A percentile compares a stretch with the other conserved stretches of the same genome.
These are phyloP conservation scores for Anthonomus grandis DNA, from an alignment of 1,140 invertebrate genomes.

Conservation along the genomic window DNA sequence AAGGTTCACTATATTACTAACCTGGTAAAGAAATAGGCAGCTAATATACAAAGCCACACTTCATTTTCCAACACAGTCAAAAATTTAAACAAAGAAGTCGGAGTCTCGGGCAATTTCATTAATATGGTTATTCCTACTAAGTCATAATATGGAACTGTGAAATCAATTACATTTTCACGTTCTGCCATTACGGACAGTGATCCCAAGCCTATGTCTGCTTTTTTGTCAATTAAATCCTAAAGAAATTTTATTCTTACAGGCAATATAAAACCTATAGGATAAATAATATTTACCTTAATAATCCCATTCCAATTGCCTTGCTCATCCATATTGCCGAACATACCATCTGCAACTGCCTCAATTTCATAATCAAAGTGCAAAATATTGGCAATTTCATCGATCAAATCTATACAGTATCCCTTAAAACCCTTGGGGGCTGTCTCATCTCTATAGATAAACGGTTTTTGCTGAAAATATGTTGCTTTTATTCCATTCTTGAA, in stretches of 20 bases:
- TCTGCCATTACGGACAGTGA: constrained; percentile 92
- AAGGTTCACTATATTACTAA: constrained; percentile 37
- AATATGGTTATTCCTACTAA: constrained; percentile 91
- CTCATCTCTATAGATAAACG: constrained; percentile 78
- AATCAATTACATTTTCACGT: constrained; percentile 90
- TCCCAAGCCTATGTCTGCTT: constrained; percentile 85
- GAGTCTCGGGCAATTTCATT: constrained; percentile 75
- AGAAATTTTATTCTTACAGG: background rate
- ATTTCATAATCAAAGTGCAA: constrained; percentile 90
- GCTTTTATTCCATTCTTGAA: background rate
- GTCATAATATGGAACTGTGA: constrained; percentile 94
- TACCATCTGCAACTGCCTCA: constrained; percentile 69
- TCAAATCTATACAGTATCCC: constrained; percentile 92
- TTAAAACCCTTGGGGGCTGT: constrained; percentile 65
- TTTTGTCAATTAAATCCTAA: constrained; percentile 80
- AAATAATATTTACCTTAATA: constrained; percentile 55
- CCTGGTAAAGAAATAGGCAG: constrained; percentile 92
- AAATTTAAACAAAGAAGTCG: constrained; percentile 94
- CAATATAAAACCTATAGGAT: background rate
- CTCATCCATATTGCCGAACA: constrained; percentile 82
- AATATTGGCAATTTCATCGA: constrained; percentile 77
- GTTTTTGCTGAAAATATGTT: constrained; percentile 64
- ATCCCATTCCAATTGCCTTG: constrained; percentile 90
- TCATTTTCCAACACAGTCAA: constrained; percentile 92
- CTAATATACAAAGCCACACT: constrained; percentile 95